Conservation (phyloP, 2,113 vertebrate species). For the Mungos mungo region DNA sequence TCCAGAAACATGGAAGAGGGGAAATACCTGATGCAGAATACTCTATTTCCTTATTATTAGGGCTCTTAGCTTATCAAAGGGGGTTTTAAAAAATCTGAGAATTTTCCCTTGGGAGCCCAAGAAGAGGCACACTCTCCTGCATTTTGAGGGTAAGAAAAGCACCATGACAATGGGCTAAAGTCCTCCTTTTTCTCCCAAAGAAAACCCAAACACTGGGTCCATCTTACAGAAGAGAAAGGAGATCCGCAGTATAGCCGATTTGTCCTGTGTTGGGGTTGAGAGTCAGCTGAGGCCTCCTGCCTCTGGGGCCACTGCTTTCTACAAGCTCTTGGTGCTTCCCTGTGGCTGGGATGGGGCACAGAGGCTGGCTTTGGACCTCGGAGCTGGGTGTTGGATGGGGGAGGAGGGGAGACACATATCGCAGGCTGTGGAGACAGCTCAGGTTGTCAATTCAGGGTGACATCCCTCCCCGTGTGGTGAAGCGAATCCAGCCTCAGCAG, state of each 20-base stretch:
- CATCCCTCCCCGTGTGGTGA: neutral
- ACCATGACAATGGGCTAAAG: neutral
- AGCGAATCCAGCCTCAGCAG: neutral
- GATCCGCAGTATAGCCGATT: neutral
- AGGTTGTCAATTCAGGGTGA: no score
- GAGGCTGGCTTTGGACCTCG: neutral
- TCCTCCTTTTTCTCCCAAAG: neutral
- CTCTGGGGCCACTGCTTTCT: neutral
- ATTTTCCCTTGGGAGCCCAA: neutral
- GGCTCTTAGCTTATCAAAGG: neutral
- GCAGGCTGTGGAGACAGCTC: rapidly evolving
- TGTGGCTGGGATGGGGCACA: neutral
- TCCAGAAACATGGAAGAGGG: neutral
- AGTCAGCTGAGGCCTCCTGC: neutral
- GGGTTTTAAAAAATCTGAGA: neutral
- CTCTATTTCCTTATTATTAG: neutral
- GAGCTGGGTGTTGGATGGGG: neutral
- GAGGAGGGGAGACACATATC: neutral
- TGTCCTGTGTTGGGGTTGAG: neutral
- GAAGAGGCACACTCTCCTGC: neutral
- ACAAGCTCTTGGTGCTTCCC: rapidly evolving
- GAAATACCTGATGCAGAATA: neutral
- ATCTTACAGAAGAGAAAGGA: neutral
- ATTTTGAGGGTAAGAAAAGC: neutral
- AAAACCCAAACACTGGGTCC: neutral